phyloP scores from a whole-genome alignment of 2,797 vertebrate genomes.

The Syngnathus rostellatus region DNA sequence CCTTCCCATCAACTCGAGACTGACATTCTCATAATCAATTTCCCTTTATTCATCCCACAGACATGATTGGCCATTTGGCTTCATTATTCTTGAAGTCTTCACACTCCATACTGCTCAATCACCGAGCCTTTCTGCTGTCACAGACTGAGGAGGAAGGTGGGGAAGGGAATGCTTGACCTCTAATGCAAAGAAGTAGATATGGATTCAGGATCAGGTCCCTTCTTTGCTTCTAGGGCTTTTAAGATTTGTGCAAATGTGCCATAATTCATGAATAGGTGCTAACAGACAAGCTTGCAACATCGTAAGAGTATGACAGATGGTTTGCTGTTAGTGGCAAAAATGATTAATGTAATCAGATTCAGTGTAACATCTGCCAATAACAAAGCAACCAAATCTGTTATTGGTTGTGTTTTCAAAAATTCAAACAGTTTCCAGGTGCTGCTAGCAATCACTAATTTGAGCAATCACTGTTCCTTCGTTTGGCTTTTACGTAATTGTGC shows the following conservation, averaged over 20 bases:
- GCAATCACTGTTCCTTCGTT: not conserved
- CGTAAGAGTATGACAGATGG: not conserved
- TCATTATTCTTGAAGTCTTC: slow-evolving; percentile 27
- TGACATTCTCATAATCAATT: slow-evolving; percentile 31
- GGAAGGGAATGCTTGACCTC: not conserved
- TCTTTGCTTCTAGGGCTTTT: not conserved
- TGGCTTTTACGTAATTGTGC: not conserved
- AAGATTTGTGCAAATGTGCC: not conserved
- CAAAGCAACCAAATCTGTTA: not conserved
- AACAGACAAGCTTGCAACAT: not conserved
- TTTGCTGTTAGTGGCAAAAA: not conserved
- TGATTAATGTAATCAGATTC: not conserved
- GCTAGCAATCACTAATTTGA: not conserved
- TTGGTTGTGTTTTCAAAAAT: not conserved
- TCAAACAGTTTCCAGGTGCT: not conserved
- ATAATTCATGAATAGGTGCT: not conserved
- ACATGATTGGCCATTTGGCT: slow-evolving; percentile 31
- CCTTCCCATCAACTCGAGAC: slow-evolving; percentile 23
- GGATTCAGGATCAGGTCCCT: not conserved
- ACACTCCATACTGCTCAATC: not conserved
- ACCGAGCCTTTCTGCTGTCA: not conserved
- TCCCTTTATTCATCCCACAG: slow-evolving; percentile 27
- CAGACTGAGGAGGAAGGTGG: not conserved
- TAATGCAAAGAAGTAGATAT: not conserved
- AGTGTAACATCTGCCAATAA: not conserved